These are phyloP conservation scores for Xylocampa areola DNA, from an alignment of 2,888 invertebrate genomes.

Conservation along the genomic window DNA sequence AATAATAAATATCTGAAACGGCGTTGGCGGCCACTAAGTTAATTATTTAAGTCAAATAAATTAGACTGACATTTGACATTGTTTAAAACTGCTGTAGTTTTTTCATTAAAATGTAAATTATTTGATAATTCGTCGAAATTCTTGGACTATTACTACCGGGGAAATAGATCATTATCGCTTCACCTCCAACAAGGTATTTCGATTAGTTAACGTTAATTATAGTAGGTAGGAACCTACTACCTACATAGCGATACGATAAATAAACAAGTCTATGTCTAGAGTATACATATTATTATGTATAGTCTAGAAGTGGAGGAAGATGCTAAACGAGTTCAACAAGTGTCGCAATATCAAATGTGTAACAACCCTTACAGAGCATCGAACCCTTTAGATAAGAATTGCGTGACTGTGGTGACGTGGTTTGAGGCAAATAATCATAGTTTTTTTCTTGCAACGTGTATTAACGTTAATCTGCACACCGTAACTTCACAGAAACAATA, in stretches of 20 bases:
- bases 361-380: conserved; percentile 28
- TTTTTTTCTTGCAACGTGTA: conserved; percentile 15
- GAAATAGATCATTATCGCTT: background rate
- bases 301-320: no score
- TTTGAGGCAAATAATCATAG: conserved; percentile 9
- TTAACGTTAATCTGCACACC: conserved; percentile 6
- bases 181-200: background rate
- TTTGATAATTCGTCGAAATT: background rate
- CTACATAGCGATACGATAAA: no score
- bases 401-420: conserved; percentile 28
- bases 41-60: no score
- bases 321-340: background rate
- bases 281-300: no score
- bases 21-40: no score
- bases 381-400: conserved; percentile 20
- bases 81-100: no score
- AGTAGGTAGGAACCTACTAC: no score
- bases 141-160: background rate
- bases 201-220: background rate
- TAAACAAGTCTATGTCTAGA: no score
- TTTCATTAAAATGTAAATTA: no score
- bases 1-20: no score
- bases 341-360: background rate
- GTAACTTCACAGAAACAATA: conserved; percentile 11
- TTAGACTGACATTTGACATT: no score